Conservation (phyloP, 2,797 vertebrate species). For the Heteromormyrus szaboi region DNA sequence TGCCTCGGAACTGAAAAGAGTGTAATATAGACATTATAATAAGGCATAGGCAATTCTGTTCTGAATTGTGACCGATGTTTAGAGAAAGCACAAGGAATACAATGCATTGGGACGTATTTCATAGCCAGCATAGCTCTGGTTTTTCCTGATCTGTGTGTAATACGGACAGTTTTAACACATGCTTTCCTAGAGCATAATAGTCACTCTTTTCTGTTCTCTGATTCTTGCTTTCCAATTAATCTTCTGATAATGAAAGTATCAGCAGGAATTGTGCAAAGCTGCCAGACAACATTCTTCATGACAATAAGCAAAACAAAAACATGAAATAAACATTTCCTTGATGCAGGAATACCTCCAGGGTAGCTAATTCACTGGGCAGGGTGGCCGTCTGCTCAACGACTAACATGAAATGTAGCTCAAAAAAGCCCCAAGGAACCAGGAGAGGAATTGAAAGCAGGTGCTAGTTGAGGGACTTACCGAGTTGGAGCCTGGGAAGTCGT, state of each 20-base stretch:
- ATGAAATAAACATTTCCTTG: neutral
- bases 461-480: constrained; percentile 66
- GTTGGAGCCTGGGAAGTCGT: constrained; percentile 97
- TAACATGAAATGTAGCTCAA: neutral
- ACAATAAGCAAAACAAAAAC: neutral
- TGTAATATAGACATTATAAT: neutral
- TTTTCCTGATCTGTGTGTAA: neutral
- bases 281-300: neutral
- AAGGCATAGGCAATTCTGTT: neutral
- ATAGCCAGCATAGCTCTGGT: neutral
- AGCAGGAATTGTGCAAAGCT: neutral
- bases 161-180: neutral
- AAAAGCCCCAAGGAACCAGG: neutral
- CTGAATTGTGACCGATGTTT: neutral
- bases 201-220: neutral
- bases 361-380: neutral
- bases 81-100: neutral
- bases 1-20: neutral
- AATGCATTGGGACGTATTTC: neutral
- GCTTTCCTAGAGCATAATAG: neutral
- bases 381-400: neutral
- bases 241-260: neutral
- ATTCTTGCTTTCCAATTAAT: neutral
- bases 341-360: neutral
- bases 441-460: neutral